Evolutionary conservation across 1,140 invertebrate species (phyloP).

Genomic region (Marisa cornuarietis): DNA sequence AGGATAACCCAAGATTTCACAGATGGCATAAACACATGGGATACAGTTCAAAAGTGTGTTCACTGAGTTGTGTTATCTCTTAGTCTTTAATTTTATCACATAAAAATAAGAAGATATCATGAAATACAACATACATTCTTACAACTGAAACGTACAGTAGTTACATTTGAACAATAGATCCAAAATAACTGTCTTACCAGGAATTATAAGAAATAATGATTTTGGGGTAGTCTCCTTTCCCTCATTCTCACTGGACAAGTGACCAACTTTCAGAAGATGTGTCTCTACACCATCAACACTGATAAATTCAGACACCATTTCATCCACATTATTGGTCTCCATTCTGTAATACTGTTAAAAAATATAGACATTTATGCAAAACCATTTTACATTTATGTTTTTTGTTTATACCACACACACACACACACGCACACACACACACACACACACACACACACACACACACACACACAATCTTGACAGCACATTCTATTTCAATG

Average conservation of each 20-base stretch:
- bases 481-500: too few species aligned
- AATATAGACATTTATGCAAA: too few species aligned
- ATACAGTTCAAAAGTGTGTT: not conserved
- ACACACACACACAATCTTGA: too few species aligned
- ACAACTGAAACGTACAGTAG: not conserved
- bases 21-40: not conserved
- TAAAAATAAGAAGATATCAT: not conserved
- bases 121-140: not conserved
- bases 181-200: constrained; percentile 57
- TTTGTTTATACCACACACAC: too few species aligned
- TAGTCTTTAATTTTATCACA: not conserved
- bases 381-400: too few species aligned
- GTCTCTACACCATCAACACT: constrained; percentile 74
- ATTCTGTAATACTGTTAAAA: too few species aligned
- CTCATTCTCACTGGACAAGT: constrained; percentile 73
- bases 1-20: not conserved
- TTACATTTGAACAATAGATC: not conserved
- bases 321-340: not conserved
- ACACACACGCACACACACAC: too few species aligned
- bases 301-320: constrained; percentile 29
- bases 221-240: constrained; percentile 16
- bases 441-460: too few species aligned
- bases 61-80: not conserved
- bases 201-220: constrained; percentile 60
- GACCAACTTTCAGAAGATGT: constrained; percentile 75